phyloP scores from a whole-genome alignment of 2,888 invertebrate species.

The Athetis lepigone region DNA sequence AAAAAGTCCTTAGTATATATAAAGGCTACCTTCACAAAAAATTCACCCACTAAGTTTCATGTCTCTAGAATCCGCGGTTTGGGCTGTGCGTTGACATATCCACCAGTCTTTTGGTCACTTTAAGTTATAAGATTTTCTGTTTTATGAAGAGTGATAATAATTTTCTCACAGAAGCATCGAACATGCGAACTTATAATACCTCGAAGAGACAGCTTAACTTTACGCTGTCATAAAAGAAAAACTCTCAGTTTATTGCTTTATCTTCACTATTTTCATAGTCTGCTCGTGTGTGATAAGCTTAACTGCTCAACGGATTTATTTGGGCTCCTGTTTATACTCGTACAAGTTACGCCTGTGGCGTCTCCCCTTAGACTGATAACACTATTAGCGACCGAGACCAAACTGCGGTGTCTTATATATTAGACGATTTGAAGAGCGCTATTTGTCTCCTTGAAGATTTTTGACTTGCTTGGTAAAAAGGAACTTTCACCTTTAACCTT shows the following conservation, averaged over 20 bases:
- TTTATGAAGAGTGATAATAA: not conserved
- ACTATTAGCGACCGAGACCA: conserved; percentile 9
- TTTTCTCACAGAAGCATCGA: not conserved
- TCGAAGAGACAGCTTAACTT: conserved; percentile 33
- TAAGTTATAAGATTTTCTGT: no score
- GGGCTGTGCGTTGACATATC: no score
- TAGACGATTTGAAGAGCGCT: conserved; percentile 12
- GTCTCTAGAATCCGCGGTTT: no score
- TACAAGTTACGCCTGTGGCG: conserved; percentile 35
- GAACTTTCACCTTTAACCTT: no score
- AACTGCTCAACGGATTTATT: conserved; percentile 55
- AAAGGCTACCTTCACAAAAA: no score
- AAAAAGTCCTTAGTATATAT: no score
- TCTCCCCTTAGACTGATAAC: conserved; percentile 39
- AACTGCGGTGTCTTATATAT: conserved; percentile 5
- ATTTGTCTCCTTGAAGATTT: conserved; percentile 6
- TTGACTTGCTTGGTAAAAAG: not conserved
- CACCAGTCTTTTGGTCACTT: no score
- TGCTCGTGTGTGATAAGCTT: conserved; percentile 61
- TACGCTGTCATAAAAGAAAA: conserved; percentile 58
- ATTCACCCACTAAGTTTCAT: no score
- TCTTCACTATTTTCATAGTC: conserved; percentile 57
- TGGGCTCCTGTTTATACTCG: conserved; percentile 42
- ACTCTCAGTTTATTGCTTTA: conserved; percentile 54
- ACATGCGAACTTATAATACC: conserved; percentile 28